Evolutionary conservation across 2,888 invertebrate species (phyloP).

Genomic region (Anodontia alba): DNA sequence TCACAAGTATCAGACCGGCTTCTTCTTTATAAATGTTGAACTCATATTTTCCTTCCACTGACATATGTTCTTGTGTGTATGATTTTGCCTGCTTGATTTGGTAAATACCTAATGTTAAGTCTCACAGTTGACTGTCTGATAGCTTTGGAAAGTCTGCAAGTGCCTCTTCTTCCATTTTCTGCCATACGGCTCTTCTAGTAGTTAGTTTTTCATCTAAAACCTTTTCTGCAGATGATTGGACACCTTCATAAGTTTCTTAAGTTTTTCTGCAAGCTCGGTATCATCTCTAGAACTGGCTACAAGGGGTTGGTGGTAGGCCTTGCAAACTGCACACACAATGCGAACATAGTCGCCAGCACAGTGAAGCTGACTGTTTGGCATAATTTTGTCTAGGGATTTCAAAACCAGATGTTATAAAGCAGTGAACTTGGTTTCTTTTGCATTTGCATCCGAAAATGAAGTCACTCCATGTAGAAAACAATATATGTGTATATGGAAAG

Average conservation of each 20-base stretch:
- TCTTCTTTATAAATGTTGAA: background rate
- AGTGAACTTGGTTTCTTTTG: too few relatives aligned
- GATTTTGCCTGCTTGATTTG: constrained; percentile 4
- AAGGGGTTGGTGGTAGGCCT: background rate
- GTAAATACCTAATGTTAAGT: background rate
- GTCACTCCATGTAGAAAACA: too few relatives aligned
- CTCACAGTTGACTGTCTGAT: background rate
- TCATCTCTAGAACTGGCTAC: background rate
- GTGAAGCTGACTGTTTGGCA: background rate
- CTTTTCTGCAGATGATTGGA: background rate
- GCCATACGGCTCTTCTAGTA: background rate
- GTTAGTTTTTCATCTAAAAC: background rate
- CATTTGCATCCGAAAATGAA: too few relatives aligned
- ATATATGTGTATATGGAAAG: too few relatives aligned
- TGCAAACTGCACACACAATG: background rate
- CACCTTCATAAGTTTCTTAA: too few relatives aligned
- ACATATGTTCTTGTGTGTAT: background rate
- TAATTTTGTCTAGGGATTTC: background rate
- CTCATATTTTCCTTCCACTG: background rate
- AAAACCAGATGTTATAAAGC: too few relatives aligned
- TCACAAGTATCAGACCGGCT: background rate
- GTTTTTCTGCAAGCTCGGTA: background rate
- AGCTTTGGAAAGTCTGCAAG: background rate
- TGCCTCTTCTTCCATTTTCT: background rate
- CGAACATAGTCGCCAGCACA: background rate